Percentiles rank a stretch among this genome's conserved stretches.
phyloP scores from a whole-genome alignment of 1,140 invertebrate genomes.

The Whitmania pigra region DNA sequence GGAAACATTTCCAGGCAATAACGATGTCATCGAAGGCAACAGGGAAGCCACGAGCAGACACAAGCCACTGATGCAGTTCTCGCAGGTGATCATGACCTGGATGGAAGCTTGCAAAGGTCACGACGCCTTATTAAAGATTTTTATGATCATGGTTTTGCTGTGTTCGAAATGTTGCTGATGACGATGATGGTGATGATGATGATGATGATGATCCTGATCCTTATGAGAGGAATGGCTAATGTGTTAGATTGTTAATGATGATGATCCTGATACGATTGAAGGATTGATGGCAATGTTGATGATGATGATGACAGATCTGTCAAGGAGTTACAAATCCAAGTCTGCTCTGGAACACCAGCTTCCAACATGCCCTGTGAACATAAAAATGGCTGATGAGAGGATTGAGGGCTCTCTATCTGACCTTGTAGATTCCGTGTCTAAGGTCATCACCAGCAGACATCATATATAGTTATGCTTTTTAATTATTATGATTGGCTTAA shows the following conservation, averaged over 20 bases:
- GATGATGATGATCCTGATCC: not conserved
- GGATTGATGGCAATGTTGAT: not conserved
- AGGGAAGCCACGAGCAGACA: not conserved
- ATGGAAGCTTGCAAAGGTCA: not conserved
- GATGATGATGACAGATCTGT: constrained; percentile 38
- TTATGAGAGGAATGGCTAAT: not conserved
- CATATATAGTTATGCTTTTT: not conserved
- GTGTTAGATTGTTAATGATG: not conserved
- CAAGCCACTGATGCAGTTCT: not conserved
- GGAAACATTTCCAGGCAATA: no score
- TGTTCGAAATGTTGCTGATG: not conserved
- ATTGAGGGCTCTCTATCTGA: constrained; percentile 7
- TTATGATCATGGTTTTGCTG: not conserved
- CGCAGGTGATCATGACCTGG: no score
- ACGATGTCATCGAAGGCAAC: not conserved
- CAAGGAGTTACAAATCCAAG: constrained; percentile 43
- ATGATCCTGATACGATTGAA: no score
- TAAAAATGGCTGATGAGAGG: constrained; percentile 42
- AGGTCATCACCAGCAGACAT: not conserved
- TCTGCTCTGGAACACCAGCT: constrained; percentile 42
- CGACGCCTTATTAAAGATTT: not conserved
- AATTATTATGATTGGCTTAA: not conserved
- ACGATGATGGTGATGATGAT: constrained; percentile 4
- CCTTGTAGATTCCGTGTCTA: not conserved
- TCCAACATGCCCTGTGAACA: constrained; percentile 40